Base-by-base conservation (phyloP, 2,797 vertebrate species). In the Acomys russatus region DNA sequence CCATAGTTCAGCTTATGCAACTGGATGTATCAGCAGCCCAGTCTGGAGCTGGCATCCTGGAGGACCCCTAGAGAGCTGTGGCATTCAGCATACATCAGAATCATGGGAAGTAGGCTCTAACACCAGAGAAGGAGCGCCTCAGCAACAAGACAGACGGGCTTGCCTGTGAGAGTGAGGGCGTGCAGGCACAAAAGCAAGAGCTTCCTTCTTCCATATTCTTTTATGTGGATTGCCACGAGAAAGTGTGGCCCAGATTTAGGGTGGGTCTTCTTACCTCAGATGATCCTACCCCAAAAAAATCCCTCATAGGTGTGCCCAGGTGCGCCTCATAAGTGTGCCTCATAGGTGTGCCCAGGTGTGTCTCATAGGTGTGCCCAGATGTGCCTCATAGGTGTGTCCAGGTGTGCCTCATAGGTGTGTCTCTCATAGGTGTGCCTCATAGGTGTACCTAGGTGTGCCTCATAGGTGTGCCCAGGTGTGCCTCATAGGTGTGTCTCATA, bases 71-170 rank as follows among this genome's bases (percentile, higher is more conserved):
- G 10, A 66, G 28, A 84, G 18, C 59, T 44, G 59, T 2, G 1
- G 63, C 20, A 38, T 30, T 18, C 23, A 6, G 28, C 22, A 3
- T 20, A 3, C 0, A 0, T 8, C 6, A 15, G 30, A 51, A 51
- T 68, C 20, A 20, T 30, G 51, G 64, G 44, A 85, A 23, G 83
- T 1, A 0, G 35, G 30, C 12, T 54, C 30, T 68, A 15, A 70
- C 20, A 18, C 20, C 18, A 8, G 63, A 22, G 64, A 54, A 15
- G 5, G 2, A 4, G 0, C 22, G 30, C 64, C 64, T 70, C 11
- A 0, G 11, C 83, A 9, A 44, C 44, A n/a, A 38, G 49, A 20
- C 6, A 12, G 44, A 70, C 4, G 49, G 23, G 68, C 10, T 54
- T 1, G 0, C 38, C 61, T 30, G 38, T 18, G 3, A n/a, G 63